These are phyloP conservation scores for Melierax canorus DNA, from an alignment of 2,113 vertebrate species.

Conservation along the genomic window DNA sequence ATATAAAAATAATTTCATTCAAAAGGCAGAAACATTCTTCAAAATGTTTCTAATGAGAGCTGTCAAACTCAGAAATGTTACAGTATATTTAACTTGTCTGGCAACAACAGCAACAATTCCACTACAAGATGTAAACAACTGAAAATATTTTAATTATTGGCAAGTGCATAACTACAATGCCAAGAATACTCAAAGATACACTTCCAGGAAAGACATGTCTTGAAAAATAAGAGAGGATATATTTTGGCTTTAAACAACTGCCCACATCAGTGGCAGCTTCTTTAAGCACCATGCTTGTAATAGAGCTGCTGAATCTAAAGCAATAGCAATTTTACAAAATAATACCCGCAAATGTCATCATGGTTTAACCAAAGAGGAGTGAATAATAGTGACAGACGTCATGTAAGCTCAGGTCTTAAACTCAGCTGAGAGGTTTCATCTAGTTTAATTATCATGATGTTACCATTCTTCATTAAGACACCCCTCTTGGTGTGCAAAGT, in stretches of 20 bases:
- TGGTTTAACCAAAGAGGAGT: not conserved
- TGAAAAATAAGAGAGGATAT: not conserved
- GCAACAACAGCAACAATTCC: not conserved
- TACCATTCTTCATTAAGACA: not conserved
- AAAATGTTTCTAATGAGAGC: not conserved
- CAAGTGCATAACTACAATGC: not conserved
- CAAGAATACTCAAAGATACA: conserved; percentile 4
- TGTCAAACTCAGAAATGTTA: not conserved
- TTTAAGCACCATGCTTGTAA: not conserved
- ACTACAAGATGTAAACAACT: not conserved
- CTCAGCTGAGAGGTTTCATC: not conserved
- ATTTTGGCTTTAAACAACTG: not conserved
- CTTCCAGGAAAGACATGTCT: not conserved
- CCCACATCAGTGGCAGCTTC: conserved; percentile 44
- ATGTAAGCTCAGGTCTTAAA: not conserved
- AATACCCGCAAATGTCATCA: not conserved
- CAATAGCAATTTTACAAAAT: conserved; percentile 39
- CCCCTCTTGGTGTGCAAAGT: not conserved
- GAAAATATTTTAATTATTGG: not conserved
- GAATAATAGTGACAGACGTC: conserved; percentile 23
- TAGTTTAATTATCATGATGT: not conserved
- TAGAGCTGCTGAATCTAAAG: not conserved
- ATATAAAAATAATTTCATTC: not conserved
- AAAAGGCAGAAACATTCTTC: not conserved
- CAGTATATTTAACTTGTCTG: not conserved